phyloP scores from a whole-genome alignment of 1,140 invertebrate species.

The Drosophila sp. region DNA sequence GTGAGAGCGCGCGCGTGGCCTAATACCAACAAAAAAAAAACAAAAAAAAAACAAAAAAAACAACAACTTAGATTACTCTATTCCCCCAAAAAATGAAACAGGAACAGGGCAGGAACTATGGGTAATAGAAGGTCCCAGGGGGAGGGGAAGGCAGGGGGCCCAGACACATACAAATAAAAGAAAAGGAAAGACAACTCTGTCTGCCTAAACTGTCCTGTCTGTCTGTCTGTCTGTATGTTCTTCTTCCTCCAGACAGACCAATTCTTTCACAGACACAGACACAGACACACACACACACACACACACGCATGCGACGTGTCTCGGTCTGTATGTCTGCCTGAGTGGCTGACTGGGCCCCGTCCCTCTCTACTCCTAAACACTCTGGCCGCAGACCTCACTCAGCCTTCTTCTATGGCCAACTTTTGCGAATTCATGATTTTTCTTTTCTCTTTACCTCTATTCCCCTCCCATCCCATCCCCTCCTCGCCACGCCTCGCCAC shows the following conservation, averaged over 20 bases:
- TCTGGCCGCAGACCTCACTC: neutral
- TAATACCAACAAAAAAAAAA: no score
- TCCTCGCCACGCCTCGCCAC: neutral
- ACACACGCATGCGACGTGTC: constrained; percentile 20
- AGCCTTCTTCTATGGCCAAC: constrained; percentile 22
- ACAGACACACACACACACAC: neutral
- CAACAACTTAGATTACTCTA: no score
- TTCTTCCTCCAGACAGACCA: constrained; percentile 8
- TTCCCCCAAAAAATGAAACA: no score
- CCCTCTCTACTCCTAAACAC: neutral
- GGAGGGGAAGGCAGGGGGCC: constrained; percentile 4
- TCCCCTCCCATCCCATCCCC: neutral
- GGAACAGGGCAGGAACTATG: neutral
- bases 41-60: no score
- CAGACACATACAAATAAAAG: constrained; percentile 52
- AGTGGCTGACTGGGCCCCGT: constrained; percentile 24
- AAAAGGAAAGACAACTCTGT: constrained; percentile 49
- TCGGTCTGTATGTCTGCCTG: constrained; percentile 21
- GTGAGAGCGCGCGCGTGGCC: no score
- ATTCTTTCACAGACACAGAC: neutral
- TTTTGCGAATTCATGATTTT: constrained; percentile 35
- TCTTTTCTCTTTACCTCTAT: constrained; percentile 28
- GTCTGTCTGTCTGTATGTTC: constrained; percentile 1
- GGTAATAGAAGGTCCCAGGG: neutral
- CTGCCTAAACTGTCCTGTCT: constrained; percentile 16